Conservation (phyloP, 37 sponge, comb jelly and placozoan species). For the Agelas oroides region DNA sequence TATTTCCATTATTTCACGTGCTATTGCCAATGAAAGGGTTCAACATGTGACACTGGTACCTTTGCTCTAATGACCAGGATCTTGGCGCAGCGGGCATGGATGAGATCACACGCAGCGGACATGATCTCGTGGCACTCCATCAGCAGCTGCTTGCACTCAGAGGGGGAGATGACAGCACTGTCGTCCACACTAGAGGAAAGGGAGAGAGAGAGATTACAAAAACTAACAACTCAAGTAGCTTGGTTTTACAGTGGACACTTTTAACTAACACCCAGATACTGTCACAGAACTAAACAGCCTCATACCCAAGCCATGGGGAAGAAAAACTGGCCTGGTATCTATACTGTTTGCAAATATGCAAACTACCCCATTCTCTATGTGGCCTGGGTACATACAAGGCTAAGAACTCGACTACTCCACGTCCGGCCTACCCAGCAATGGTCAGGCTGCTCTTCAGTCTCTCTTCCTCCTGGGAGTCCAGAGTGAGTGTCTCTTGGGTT, state of each 20-base stretch:
- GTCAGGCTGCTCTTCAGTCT: constrained; percentile 7
- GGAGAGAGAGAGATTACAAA: not conserved
- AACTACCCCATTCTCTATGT: no score
- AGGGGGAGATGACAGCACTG: not conserved
- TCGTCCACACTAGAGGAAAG: not conserved
- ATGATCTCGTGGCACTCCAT: constrained; percentile 72
- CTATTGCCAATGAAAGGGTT: no score
- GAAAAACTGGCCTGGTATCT: no score
- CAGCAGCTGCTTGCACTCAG: constrained; percentile 38
- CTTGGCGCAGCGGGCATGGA: constrained; percentile 89
- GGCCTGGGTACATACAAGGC: no score
- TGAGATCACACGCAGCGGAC: constrained; percentile 72
- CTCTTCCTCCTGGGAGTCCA: constrained; percentile 24
- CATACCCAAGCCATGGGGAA: no score
- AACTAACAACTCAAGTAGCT: no score
- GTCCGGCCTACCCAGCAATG: not conserved
- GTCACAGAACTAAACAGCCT: no score
- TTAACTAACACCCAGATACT: no score
- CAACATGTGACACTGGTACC: constrained; percentile 28
- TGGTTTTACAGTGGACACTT: no score
- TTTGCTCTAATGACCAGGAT: constrained; percentile 81
- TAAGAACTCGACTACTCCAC: no score
- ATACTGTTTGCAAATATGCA: no score
- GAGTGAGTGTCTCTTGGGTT: constrained; percentile 30
- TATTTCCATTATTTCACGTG: not conserved